A percentile compares a stretch with the other conserved stretches of the same genome.
phyloP scores from a whole-genome alignment of 2,113 vertebrate species.

The Nettapus auritus region DNA sequence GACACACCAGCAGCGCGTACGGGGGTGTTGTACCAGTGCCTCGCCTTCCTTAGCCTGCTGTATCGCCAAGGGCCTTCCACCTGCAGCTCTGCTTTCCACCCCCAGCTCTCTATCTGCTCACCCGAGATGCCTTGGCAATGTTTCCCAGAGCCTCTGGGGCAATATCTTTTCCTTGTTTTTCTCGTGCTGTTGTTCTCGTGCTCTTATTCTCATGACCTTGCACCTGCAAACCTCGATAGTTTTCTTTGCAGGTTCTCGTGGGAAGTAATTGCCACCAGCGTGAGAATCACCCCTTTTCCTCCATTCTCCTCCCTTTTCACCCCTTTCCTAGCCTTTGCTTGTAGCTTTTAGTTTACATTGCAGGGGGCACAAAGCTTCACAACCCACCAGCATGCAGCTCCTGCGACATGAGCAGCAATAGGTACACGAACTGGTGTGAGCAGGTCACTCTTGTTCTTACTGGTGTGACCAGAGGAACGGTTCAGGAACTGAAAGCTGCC shows the following conservation, averaged over 20 bases:
- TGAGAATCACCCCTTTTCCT: neutral
- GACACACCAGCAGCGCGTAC: neutral
- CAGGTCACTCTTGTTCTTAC: neutral
- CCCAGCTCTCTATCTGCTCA: neutral
- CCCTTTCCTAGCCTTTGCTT: neutral
- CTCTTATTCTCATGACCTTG: conserved; percentile 37
- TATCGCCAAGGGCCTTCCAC: neutral
- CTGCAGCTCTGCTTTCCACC: neutral
- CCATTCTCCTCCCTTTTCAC: too few relatives aligned
- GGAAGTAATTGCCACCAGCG: neutral
- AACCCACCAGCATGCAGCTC: rapidly evolving
- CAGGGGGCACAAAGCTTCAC: neutral
- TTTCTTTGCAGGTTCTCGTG: neutral
- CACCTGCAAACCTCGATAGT: conserved; percentile 15
- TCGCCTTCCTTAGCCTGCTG: neutral
- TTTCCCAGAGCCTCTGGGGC: neutral
- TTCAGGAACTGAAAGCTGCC: neutral
- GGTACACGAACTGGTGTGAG: neutral
- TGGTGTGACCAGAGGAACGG: neutral
- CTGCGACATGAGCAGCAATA: neutral
- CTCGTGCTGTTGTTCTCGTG: neutral
- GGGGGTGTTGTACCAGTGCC: neutral
- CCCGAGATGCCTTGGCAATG: neutral
- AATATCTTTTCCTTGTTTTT: neutral
- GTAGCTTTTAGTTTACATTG: neutral